These are phyloP conservation scores for Dermatemys mawii DNA, from an alignment of 2,113 vertebrate species.

Conservation along the genomic window DNA sequence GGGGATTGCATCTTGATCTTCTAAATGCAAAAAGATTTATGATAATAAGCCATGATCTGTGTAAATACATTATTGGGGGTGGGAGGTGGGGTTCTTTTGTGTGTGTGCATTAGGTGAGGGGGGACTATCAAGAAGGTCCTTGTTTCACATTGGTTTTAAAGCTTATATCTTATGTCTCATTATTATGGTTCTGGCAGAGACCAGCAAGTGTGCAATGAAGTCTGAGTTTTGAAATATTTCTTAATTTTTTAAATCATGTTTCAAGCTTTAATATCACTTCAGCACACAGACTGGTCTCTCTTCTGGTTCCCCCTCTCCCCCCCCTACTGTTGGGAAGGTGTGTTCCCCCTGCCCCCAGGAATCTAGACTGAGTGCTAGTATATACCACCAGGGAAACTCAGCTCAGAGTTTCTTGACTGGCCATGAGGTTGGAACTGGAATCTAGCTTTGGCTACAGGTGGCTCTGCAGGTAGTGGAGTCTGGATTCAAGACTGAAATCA, in stretches of 20 bases:
- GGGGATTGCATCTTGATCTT: slow-evolving; percentile 26
- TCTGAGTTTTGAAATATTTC: background rate
- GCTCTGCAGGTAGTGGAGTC: background rate
- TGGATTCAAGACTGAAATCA: background rate
- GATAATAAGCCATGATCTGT: slow-evolving; percentile 53
- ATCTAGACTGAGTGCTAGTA: background rate
- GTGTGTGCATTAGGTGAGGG: slow-evolving; percentile 18
- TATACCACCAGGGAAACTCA: background rate
- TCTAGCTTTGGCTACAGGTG: background rate
- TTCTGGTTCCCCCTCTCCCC: background rate
- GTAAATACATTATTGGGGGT: slow-evolving; percentile 42
- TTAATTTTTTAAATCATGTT: background rate
- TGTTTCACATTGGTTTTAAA: background rate
- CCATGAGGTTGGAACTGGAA: background rate
- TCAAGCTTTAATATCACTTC: background rate
- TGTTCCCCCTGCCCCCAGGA: background rate
- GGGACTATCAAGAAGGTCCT: background rate
- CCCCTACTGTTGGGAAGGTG: background rate
- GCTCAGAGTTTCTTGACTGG: background rate
- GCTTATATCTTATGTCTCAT: background rate
- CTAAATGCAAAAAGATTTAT: slow-evolving; percentile 55
- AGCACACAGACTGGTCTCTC: background rate
- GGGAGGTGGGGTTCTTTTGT: slow-evolving; percentile 31
- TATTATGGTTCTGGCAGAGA: background rate
- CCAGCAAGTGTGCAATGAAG: background rate